Base-by-base conservation (phyloP, 1,140 invertebrate species). In the Magallana gigas region DNA sequence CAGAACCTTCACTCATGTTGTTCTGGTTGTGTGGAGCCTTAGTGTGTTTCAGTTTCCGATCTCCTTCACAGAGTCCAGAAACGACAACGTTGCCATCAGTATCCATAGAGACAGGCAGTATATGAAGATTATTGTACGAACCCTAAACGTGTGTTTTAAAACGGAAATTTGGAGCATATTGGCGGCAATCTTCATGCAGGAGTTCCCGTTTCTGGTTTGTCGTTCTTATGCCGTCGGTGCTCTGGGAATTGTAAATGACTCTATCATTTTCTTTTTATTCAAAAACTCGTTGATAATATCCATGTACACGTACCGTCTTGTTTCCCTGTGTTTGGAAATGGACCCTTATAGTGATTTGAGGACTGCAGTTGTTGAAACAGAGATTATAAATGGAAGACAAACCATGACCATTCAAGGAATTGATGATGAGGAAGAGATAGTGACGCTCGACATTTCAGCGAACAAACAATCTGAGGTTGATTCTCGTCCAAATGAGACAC, bases 1-100 rank as follows among this genome's bases (percentile, higher is more conserved):
- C 60, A 57, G 12, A 29, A 57, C 8, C 8, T 60, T 91, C 4
- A 80, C 58, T 1, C 68, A 64, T 62, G 14, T 62, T 0, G 83
- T 91, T 12, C 56, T 89, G 16, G 18, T 57, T 3, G 81, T 87
- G 29, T 87, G 86, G 86, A 80, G 48, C 18, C 11, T 90, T 5
- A 83, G 86, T 36, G 60, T 85, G 18, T 83, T 82, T 18, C 83
- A 85, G 85, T 85, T 85, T 64, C 23, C 80, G 23, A 64, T 85
- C 6, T 60, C 57, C 3, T 59, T 62, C 14, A 90, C 85, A 60
- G 86, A 87, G 57, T 88, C 80, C 57, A 56, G 71, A 84, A n/a
- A 57, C 11, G 57, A 83, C 36, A 57, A 83, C n/a, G 1, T 83
- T 4, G 48, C 57, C 81, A 83, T 83, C 9, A 23, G n/a, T 57